These are phyloP conservation scores for Nanorana parkeri DNA, from an alignment of 2,113 vertebrate genomes.

Conservation along the genomic window DNA sequence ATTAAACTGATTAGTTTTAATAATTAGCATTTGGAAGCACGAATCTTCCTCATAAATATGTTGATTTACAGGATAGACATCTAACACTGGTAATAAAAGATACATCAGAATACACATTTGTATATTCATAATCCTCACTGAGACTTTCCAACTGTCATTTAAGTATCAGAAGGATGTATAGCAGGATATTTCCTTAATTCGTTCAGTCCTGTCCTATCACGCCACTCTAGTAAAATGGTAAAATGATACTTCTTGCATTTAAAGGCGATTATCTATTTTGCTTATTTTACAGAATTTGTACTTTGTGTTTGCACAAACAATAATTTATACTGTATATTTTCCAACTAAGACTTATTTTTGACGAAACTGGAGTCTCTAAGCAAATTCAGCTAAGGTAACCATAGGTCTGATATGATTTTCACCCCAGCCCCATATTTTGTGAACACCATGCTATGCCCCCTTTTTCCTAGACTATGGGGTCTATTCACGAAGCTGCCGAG, in stretches of 20 bases:
- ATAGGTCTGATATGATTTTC: too few relatives aligned
- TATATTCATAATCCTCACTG: conserved; percentile 67
- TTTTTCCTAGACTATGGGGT: too few relatives aligned
- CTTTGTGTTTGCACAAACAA: neutral
- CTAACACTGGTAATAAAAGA: conserved; percentile 79
- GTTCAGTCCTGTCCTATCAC: too few relatives aligned
- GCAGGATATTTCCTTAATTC: too few relatives aligned
- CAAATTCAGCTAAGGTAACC: too few relatives aligned
- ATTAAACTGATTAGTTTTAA: conserved; percentile 88
- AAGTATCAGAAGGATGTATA: conserved; percentile 23
- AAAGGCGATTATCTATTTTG: neutral
- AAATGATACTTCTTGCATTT: neutral
- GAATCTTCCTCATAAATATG: conserved; percentile 82
- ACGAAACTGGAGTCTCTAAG: too few relatives aligned
- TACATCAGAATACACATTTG: conserved; percentile 76
- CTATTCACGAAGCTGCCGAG: too few relatives aligned
- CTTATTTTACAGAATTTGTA: neutral
- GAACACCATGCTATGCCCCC: too few relatives aligned
- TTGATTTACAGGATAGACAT: conserved; percentile 82
- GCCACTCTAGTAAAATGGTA: neutral
- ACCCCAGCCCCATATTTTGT: too few relatives aligned
- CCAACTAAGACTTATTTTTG: too few relatives aligned
- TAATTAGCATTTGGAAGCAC: conserved; percentile 83
- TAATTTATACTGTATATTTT: neutral
- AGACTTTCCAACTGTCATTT: conserved; percentile 4